These are phyloP conservation scores for Euplagia quadripunctaria DNA, from an alignment of 2,888 invertebrate genomes.

Conservation along the genomic window DNA sequence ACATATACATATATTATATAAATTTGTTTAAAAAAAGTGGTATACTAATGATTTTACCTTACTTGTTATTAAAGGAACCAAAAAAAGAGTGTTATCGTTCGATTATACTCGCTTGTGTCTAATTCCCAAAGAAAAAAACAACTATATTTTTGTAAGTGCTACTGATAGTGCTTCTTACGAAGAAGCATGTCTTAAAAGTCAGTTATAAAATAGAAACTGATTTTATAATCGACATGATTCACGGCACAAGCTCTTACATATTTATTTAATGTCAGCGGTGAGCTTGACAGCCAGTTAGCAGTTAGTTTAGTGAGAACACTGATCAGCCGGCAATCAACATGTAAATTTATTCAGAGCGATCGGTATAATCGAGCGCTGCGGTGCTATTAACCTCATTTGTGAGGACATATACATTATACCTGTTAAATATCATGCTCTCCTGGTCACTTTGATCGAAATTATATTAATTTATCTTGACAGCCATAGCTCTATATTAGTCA, in stretches of 20 bases:
- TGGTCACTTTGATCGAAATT: constrained; percentile 67
- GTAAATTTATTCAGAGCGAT: constrained; percentile 85
- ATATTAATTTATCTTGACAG: constrained; percentile 65
- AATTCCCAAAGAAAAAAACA: not conserved
- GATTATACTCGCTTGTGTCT: not conserved
- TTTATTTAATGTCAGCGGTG: constrained; percentile 68
- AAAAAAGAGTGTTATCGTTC: not conserved
- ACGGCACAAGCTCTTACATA: constrained; percentile 57
- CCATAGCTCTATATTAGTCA: not conserved
- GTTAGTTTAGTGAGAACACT: constrained; percentile 76
- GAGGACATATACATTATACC: constrained; percentile 63
- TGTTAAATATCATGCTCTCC: constrained; percentile 72
- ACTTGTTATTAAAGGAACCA: not conserved
- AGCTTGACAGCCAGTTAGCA: constrained; percentile 71
- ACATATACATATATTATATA: no score
- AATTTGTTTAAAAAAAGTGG: no score
- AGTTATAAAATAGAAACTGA: constrained; percentile 58
- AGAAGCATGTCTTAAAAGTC: constrained; percentile 29
- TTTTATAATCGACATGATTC: constrained; percentile 58
- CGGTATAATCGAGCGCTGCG: constrained; percentile 77
- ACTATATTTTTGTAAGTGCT: not conserved
- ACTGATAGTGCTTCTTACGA: not conserved
- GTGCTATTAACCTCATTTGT: constrained; percentile 82
- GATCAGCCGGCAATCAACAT: constrained; percentile 80
- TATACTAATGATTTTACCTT: no score